Percentiles rank a stretch among this genome's conserved stretches.
These are phyloP conservation scores for Agriopis leucophaearia DNA, from an alignment of 2,888 invertebrate genomes.

Conservation along the genomic window DNA sequence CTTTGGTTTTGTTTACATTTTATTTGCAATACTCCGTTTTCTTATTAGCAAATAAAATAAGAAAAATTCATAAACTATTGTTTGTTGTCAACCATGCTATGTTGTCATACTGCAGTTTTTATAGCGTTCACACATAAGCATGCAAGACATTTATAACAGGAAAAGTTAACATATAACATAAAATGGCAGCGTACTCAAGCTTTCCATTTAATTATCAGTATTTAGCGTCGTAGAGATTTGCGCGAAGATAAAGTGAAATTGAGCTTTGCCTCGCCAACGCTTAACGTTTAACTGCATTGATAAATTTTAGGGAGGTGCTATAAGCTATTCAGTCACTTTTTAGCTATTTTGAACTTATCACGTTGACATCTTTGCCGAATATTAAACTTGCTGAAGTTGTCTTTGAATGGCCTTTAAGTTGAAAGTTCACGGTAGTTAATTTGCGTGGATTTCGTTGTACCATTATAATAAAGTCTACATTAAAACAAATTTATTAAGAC, in stretches of 20 bases:
- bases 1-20: no score
- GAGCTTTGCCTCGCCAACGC: constrained; percentile 17
- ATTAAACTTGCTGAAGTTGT: no score
- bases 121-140: constrained; percentile 4
- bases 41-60: no score
- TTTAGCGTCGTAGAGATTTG: constrained; percentile 31
- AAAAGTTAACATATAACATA: constrained; percentile 43
- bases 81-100: no score
- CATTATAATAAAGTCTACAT: no score
- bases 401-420: no score
- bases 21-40: no score
- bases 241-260: constrained; percentile 29
- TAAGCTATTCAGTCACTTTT: not conserved
- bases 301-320: constrained; percentile 6
- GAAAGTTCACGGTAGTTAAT: no score
- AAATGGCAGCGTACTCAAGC: constrained; percentile 33
- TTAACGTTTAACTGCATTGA: constrained; percentile 20
- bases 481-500: no score
- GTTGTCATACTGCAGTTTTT: constrained; percentile 6
- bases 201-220: constrained; percentile 29
- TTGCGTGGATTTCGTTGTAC: no score
- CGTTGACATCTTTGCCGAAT: no score
- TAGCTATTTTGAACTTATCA: not conserved
- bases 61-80: no score
- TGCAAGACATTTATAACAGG: constrained; percentile 38